These are phyloP conservation scores for Palythoa caribaeorum DNA, from an alignment of 92 coral and sea anemone genomes.

Conservation along the genomic window DNA sequence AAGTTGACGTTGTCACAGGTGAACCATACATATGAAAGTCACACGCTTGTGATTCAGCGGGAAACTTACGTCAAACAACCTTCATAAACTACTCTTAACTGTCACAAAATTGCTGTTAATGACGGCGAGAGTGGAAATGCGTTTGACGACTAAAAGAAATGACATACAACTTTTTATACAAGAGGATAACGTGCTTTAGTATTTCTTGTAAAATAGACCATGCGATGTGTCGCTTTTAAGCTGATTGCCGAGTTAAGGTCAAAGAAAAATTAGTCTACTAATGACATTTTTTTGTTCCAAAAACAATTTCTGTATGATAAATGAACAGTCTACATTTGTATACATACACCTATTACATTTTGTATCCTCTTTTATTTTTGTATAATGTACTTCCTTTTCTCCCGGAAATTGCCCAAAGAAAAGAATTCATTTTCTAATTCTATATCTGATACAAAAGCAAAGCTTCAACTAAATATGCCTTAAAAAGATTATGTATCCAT, in stretches of 20 bases:
- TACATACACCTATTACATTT: background rate
- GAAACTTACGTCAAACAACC: constrained; percentile 31
- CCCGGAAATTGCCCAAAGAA: background rate
- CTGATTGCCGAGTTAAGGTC: background rate
- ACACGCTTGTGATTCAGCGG: constrained; percentile 60
- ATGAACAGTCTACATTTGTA: background rate
- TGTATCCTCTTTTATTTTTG: background rate
- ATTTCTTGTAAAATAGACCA: constrained; percentile 14
- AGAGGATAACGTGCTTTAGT: background rate
- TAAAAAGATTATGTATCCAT: constrained; percentile 23
- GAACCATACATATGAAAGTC: constrained; percentile 72
- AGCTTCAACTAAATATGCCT: background rate
- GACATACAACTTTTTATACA: background rate
- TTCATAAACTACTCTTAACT: constrained; percentile 11
- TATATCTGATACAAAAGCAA: background rate
- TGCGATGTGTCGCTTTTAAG: background rate
- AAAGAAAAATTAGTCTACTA: background rate
- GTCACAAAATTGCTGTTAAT: constrained; percentile 8
- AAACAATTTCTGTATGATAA: background rate
- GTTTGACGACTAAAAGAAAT: constrained; percentile 13
- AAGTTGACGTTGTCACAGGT: constrained; percentile 59
- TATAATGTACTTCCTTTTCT: constrained; percentile 15
- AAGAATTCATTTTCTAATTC: background rate
- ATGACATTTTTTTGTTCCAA: background rate
- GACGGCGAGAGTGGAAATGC: constrained; percentile 29